phyloP scores from a whole-genome alignment of 2,888 invertebrate species.

The Diaphora mendica region DNA sequence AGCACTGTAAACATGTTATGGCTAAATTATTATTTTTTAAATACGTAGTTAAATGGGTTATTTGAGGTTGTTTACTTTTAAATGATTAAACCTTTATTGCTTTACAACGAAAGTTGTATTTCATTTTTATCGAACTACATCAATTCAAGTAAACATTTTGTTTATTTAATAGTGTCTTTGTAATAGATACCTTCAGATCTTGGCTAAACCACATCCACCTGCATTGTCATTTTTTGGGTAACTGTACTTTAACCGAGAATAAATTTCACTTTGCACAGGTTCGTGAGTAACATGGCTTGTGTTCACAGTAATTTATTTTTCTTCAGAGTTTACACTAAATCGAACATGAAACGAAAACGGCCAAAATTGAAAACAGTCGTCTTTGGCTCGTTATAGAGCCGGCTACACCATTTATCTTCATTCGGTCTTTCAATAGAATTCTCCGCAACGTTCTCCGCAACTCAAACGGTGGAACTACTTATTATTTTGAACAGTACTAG shows the following conservation, averaged over 20 bases:
- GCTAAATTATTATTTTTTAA: neutral
- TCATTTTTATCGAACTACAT: neutral
- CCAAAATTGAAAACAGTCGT: slow-evolving; percentile 84
- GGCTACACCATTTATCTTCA: slow-evolving; percentile 83
- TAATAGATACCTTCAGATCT: neutral
- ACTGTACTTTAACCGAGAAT: neutral
- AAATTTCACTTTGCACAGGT: neutral
- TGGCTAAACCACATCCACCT: neutral
- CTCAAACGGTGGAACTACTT: slow-evolving; percentile 83
- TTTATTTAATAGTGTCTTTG: neutral
- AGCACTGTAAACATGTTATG: neutral
- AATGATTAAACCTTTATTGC: neutral
- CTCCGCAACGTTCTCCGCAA: slow-evolving; percentile 81
- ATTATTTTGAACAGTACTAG: slow-evolving; percentile 81
- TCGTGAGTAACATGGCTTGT: slow-evolving; percentile 30
- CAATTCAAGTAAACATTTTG: neutral
- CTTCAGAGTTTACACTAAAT: slow-evolving; percentile 75
- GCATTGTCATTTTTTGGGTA: too few species aligned
- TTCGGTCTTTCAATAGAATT: slow-evolving; percentile 83
- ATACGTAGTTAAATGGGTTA: neutral
- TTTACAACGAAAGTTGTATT: neutral
- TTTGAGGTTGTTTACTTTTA: neutral
- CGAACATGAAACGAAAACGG: slow-evolving; percentile 67
- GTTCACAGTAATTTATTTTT: slow-evolving; percentile 59
- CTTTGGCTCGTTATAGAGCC: slow-evolving; percentile 81